Base-by-base conservation (phyloP, 2,888 invertebrate species). In the Pegoplata infirma region DNA sequence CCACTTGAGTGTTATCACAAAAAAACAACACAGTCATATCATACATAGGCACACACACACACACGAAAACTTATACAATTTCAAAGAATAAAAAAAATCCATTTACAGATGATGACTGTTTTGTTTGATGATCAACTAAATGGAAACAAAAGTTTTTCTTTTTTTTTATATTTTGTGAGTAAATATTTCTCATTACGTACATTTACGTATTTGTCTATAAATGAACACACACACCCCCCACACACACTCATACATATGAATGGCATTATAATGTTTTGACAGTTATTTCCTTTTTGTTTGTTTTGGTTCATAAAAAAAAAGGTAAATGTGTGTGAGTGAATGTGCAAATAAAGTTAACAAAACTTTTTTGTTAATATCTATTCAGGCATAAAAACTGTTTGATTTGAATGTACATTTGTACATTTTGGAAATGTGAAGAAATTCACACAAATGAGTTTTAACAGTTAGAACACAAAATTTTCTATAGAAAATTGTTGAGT, bases 1-100 rank as follows among this genome's bases (percentile, higher is more conserved):
- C 59, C 59, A 59, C 69, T 59, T 69, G 69, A 69, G 51, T 44
- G 59, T 69, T 44, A 55, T 68, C 59, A 53, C 3, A 40, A 69
- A 59, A 44, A 19, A 49, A 69, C 19, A 44, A 51, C 44, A 8
- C 44, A n/a, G n/a, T 40, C 28, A 46, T 47, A n/a, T 17, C 5
- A 47, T 12, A n/a, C 19, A 46, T 10, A 44, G 44, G 14, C 23
- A 46, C 16, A n/a, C 10, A 59, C 7, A 21, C 21, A 36, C 28
- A 8, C n/a, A 14, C 16, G 8, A n/a, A 19, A 19, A 56, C 32
- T 32, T 40, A 2, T n/a, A 40, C 36, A n/a, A n/a, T n/a, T 36
- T 36, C 10, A 40, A 5, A 58, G 4, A 44, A n/a, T n/a, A n/a
- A 3, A 44, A 17, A 6, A 47, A 25, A 59, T 28, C 46, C 6